Base-by-base conservation (phyloP, 35 echinoderm and acorn worm genomes). In the Heliocidaris erythrogramma region DNA sequence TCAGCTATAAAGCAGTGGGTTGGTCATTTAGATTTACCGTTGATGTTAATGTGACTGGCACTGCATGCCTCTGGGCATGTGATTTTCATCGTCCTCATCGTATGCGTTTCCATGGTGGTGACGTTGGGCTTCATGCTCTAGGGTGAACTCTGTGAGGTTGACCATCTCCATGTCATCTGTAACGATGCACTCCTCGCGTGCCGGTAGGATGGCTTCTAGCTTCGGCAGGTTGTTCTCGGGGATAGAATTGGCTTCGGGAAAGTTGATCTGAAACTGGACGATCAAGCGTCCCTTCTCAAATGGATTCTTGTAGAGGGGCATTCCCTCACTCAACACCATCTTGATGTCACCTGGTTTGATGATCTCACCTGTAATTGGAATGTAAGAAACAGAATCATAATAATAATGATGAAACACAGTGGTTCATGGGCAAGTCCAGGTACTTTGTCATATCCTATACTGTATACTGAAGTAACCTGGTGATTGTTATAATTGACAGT, bases 221-320 rank as follows among this genome's bases (percentile, higher is more conserved):
- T 96, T 86, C 16, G 53, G 30, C 32, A 99, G 32, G 90, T 97
- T 95, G 4, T 96, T 94, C 11, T 30, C 49, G 13, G 93, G 42
- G 27, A 99, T 56, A n/a, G 87, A 94, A 48, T 88, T 32, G 0
- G 49, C 30, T 42, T 97, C 96, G 30, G 98, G 98, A 60, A 99
- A 99, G 35, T 96, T 97, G 29, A 99, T 97, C 2, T 85, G 53
- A 49, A 99, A 99, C 24, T 97, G 97, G 59, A 99, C 94, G 65
- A 99, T 99, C 24, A 99, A 91, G 90, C 98, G 97, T 47, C 98
- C 98, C 53, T 94, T 99, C 48, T 96, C 96, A 93, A 96, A 97
- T 2, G 96, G 95, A 47, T 94, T 85, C 53, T 95, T 97, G 65
- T 97, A 96, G 56, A 97, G 86, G 7, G 98, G 98, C 98, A 99